phyloP scores from a whole-genome alignment of 2,797 vertebrate species.

The Dromococcyx pavoninus region DNA sequence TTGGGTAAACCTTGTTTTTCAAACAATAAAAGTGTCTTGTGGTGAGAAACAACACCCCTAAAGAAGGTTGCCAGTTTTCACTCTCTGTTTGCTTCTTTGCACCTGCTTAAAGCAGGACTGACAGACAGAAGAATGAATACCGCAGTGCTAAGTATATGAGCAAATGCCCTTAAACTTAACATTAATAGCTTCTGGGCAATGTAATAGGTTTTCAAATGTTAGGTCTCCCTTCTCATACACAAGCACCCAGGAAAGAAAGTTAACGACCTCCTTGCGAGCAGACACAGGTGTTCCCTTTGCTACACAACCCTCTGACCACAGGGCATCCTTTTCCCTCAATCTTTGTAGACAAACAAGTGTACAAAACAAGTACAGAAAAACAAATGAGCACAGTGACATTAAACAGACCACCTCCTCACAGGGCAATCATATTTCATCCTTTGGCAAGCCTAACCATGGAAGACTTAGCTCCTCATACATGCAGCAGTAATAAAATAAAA shows the following conservation, averaged over 20 bases:
- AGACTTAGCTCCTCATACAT: not conserved
- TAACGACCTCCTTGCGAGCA: not conserved
- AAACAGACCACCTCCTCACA: constrained; percentile 19
- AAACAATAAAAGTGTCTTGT: not conserved
- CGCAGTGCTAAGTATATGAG: not conserved
- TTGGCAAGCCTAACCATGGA: not conserved
- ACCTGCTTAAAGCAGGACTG: not conserved
- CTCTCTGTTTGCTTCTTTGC: not conserved
- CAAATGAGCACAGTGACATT: not conserved
- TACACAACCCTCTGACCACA: not conserved
- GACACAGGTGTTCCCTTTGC: not conserved
- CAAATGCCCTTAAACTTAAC: not conserved
- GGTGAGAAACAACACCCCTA: not conserved
- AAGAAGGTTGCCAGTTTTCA: not conserved
- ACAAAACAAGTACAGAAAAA: not conserved
- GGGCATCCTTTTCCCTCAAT: not conserved
- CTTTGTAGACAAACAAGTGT: not conserved
- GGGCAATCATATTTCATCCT: not conserved
- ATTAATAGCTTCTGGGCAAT: not conserved
- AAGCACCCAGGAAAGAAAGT: not conserved
- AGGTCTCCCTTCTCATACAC: not conserved
- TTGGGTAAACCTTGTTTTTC: not conserved
- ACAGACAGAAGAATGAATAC: not conserved
- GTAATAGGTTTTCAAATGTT: not conserved
- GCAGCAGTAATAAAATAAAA: not conserved